Conservation (phyloP, 2,113 vertebrate genomes). For the Naja naja region DNA sequence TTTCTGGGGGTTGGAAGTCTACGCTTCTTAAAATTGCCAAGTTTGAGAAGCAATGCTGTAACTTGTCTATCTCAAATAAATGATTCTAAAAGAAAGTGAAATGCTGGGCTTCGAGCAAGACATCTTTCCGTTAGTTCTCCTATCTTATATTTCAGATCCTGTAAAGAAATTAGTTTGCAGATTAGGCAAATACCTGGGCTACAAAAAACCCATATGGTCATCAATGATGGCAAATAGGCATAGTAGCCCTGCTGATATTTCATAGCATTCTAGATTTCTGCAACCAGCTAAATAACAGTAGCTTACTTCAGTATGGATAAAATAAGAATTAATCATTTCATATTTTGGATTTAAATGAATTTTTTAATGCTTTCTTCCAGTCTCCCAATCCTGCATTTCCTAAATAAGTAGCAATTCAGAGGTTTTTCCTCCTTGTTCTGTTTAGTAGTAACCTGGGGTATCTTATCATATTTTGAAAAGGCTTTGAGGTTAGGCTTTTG, state of each 20-base stretch:
- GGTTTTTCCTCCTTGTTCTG: background rate
- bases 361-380: background rate
- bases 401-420: background rate
- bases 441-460: background rate
- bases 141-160: background rate
- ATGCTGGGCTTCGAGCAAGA: background rate
- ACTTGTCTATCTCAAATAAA: background rate
- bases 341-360: background rate
- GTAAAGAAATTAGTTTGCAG: background rate
- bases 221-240: background rate
- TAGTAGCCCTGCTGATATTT: background rate
- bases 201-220: background rate
- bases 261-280: background rate
- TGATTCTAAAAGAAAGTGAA: background rate
- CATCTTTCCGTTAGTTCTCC: background rate
- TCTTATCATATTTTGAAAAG: background rate
- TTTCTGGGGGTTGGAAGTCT: background rate
- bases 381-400: background rate
- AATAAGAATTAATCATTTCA: background rate
- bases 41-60: background rate
- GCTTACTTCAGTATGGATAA: background rate
- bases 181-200: background rate
- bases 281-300: background rate
- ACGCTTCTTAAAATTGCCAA: background rate
- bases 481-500: background rate